phyloP scores from a whole-genome alignment of 2,113 vertebrate species.

The Boulengeromyrus knoepffleri region DNA sequence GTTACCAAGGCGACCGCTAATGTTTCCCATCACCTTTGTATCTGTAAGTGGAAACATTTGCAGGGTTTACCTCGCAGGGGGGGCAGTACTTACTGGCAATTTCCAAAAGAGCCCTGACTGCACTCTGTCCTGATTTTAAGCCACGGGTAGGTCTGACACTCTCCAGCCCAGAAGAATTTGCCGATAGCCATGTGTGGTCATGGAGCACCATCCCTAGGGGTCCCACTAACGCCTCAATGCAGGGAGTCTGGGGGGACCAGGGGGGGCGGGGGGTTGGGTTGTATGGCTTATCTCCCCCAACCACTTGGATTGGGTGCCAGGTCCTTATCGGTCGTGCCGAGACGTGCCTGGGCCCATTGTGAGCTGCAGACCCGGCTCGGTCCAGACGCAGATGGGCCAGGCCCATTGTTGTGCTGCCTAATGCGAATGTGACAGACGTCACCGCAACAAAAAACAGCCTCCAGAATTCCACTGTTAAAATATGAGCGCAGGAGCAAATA shows the following conservation, averaged over 20 bases:
- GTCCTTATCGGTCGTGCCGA: constrained; percentile 23
- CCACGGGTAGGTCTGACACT: neutral
- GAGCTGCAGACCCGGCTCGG: neutral
- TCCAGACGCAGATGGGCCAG: constrained; percentile 45
- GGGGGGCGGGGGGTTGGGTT: neutral
- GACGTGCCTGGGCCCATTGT: constrained; percentile 40
- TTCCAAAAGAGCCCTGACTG: neutral
- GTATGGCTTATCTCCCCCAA: constrained; percentile 54
- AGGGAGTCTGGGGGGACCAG: constrained; percentile 44
- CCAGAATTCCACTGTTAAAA: constrained; percentile 28
- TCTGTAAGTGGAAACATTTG: neutral
- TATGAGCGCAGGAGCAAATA: neutral
- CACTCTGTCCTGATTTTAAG: neutral
- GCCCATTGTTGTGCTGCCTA: neutral
- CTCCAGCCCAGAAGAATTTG: neutral
- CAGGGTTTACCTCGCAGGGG: neutral
- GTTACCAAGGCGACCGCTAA: neutral
- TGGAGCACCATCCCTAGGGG: neutral
- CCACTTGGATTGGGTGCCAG: constrained; percentile 57
- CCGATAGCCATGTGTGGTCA: neutral
- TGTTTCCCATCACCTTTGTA: neutral
- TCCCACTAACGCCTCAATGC: constrained; percentile 49
- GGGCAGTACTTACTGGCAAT: neutral
- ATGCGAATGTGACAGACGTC: neutral
- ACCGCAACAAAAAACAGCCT: constrained; percentile 43